Evolutionary conservation across 1,140 invertebrate genomes (phyloP).

Genomic region (Protaetia brevitarsis): DNA sequence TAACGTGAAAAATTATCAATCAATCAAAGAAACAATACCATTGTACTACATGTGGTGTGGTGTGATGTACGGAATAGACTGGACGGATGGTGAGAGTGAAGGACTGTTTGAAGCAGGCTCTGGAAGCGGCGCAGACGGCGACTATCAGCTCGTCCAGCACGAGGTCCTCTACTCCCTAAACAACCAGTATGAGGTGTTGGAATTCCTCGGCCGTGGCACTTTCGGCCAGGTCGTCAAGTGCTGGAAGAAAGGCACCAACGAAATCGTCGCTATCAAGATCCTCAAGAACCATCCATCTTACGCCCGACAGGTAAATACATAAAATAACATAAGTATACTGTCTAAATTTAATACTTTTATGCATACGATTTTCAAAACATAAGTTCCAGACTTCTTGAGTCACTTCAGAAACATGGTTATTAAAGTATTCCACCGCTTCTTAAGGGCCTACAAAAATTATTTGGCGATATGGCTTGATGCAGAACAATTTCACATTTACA

Average conservation of each 20-base stretch:
- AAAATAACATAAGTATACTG: too few relatives aligned
- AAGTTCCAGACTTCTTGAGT: too few relatives aligned
- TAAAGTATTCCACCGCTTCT: too few relatives aligned
- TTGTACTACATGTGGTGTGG: conserved; percentile 24
- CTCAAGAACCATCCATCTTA: conserved; percentile 99
- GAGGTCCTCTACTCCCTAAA: conserved; percentile 95
- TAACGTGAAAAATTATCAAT: not conserved
- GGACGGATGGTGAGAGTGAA: conserved; percentile 24
- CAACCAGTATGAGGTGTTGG: conserved; percentile 94
- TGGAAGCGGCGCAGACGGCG: conserved; percentile 82
- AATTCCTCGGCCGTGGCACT: conserved; percentile 97
- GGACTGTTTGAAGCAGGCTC: conserved; percentile 53
- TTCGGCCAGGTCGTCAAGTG: conserved; percentile 99
- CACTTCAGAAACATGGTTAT: too few relatives aligned
- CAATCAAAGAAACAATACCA: conserved; percentile 19
- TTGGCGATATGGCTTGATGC: too few relatives aligned
- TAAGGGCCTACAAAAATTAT: too few relatives aligned
- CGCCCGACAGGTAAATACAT: conserved; percentile 74
- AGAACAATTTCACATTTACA: too few relatives aligned
- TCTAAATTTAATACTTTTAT: too few relatives aligned
- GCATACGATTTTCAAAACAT: too few relatives aligned
- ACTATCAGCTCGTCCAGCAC: conserved; percentile 97
- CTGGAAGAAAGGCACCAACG: conserved; percentile 99
- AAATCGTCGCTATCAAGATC: conserved; percentile 99
- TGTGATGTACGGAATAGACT: conserved; percentile 30